Base-by-base conservation (phyloP, 2,888 invertebrate species). In the Parapristionchus giblindavisi region DNA sequence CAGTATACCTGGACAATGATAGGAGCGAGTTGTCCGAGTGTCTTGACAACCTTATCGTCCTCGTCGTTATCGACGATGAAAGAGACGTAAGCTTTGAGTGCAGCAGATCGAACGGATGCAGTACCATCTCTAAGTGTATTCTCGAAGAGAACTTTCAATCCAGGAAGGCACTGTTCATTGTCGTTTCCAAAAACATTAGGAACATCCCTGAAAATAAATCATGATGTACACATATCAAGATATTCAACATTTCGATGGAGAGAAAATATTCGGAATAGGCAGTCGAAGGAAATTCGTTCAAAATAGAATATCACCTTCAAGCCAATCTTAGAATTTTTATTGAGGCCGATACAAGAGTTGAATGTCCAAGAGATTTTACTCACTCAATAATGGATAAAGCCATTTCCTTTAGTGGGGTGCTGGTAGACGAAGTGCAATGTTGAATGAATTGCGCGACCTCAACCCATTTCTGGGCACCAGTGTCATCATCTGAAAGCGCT, bases 121-220 rank as follows among this genome's bases (percentile, higher is more conserved):
- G 80, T 77, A 14, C 77, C 75, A 24, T 79, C 71, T 5, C 76
- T 54, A 52, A 83, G 78, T 58, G 78, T 78, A 29, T 75, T 75
- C 65, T 79, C 76, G 56, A 83, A 54, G 11, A 83, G 76, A 1
- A 36, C 94, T 88, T 96, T 96, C 85, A 99, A 97, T 48, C 95
- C 91, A 85, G 94, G 93, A 81, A 98, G 89, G 89, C 96, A 95
- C 88, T 94, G 93, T 79, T 92, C 91, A 89, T 98, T 96, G 88
- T 95, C 94, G 89, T 94, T 95, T 52, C 98, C 99, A 91, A 99
- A 99, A 73, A 98, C 93, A 51, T 95, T 94, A 34, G 99, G 98
- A 48, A 97, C 95, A 84, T 94, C 92, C 81, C 94, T 94, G 89
- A 79, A 89, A 60, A n/a, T 1, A 63, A 29, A 60, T 27, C 32